Evolutionary conservation across 2,797 vertebrate species (phyloP).

Genomic region (Onychomys torridus): DNA sequence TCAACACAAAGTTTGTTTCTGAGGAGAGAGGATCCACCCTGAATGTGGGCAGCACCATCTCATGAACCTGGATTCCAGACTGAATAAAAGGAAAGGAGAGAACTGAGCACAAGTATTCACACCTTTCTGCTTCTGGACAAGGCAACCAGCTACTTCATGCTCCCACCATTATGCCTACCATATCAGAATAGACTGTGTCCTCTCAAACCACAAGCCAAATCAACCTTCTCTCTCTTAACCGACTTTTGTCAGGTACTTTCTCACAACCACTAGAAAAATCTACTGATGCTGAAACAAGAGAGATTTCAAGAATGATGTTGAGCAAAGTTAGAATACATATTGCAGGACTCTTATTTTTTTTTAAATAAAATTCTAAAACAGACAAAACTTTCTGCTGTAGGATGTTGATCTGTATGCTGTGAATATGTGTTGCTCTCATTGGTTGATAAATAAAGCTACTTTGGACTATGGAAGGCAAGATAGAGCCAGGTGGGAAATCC

Average conservation of each 20-base stretch:
- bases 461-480: too few species aligned
- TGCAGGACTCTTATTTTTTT: not conserved
- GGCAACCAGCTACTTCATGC: not conserved
- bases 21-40: not conserved
- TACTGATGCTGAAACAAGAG: not conserved
- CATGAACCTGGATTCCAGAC: not conserved
- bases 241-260: not conserved
- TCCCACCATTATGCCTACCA: too few species aligned
- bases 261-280: not conserved
- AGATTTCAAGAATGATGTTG: not conserved
- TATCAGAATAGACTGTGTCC: not conserved
- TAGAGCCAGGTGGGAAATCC: too few species aligned
- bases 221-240: not conserved
- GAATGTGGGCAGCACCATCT: not conserved
- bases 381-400: not conserved
- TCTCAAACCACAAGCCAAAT: not conserved
- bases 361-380: not conserved
- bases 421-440: too few species aligned
- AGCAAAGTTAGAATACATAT: not conserved
- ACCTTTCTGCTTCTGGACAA: not conserved
- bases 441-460: too few species aligned
- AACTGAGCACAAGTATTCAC: not conserved
- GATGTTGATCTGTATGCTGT: too few species aligned
- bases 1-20: not conserved
- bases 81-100: not conserved